Conservation (phyloP, 2,113 vertebrate species). For the Hippoglossus stenolepis region DNA sequence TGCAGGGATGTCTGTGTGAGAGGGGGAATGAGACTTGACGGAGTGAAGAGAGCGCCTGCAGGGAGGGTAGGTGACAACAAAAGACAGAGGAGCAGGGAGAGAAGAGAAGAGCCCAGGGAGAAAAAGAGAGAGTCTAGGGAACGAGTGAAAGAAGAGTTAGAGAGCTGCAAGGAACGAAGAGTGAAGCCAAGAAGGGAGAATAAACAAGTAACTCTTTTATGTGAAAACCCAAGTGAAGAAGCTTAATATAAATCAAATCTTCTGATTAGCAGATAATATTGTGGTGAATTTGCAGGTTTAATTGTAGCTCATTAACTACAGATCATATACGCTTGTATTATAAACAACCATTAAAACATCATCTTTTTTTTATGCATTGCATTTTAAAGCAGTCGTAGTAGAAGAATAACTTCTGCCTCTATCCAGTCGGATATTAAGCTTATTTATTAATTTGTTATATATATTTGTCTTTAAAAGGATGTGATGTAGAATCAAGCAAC, state of each 20-base stretch:
- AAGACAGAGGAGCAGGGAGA: constrained; percentile 36
- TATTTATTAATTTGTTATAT: no score
- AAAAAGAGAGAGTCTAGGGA: not conserved
- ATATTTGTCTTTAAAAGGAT: no score
- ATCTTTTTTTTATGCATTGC: no score
- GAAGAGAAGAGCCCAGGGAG: not conserved
- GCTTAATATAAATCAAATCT: not conserved
- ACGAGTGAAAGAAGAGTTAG: not conserved
- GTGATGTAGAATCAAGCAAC: no score
- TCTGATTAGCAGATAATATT: not conserved
- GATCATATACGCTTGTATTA: not conserved
- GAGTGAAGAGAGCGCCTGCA: constrained; percentile 38
- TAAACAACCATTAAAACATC: no score
- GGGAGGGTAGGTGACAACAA: constrained; percentile 52
- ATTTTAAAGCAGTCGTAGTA: no score
- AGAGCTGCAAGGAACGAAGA: constrained; percentile 4
- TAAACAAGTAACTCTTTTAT: not conserved
- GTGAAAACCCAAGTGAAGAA: constrained; percentile 4
- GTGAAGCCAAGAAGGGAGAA: not conserved
- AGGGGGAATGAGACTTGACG: constrained; percentile 13
- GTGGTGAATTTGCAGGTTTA: not conserved
- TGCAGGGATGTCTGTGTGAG: constrained; percentile 10
- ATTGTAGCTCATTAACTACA: not conserved
- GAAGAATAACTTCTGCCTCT: no score
- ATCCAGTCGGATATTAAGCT: no score